These are phyloP conservation scores for Aurelia coerulea DNA, from an alignment of 30 jellyfish, hydroid and myxozoan species.

Conservation along the genomic window DNA sequence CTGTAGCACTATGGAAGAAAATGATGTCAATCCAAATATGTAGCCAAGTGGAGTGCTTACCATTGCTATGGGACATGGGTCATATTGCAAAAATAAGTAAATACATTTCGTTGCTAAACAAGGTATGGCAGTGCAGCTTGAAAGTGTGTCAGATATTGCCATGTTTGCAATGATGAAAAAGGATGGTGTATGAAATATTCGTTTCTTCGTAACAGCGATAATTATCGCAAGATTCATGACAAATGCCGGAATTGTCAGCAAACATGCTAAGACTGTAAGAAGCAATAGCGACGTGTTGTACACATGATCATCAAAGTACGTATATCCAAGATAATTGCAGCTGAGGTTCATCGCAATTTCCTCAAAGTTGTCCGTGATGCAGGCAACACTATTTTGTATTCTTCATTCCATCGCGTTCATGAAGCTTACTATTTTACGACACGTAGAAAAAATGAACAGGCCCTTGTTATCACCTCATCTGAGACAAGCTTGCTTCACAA, in stretches of 20 bases:
- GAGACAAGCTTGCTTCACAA: too few relatives aligned
- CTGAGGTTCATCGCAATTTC: too few relatives aligned
- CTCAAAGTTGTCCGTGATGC: too few relatives aligned
- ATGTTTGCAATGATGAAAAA: conserved; percentile 6
- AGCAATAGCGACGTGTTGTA: not conserved
- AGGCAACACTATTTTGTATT: too few relatives aligned
- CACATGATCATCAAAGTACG: too few relatives aligned
- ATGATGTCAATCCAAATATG: not conserved
- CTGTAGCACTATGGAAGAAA: not conserved
- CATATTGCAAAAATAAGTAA: not conserved
- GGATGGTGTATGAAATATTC: conserved; percentile 9
- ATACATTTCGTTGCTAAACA: not conserved
- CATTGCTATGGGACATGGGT: not conserved
- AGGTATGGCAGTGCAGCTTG: not conserved
- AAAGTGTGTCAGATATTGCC: conserved; percentile 1
- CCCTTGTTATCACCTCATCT: too few relatives aligned
- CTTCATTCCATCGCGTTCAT: too few relatives aligned
- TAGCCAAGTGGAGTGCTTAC: not conserved
- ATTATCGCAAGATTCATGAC: not conserved
- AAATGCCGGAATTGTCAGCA: not conserved
- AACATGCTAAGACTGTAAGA: not conserved
- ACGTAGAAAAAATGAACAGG: too few relatives aligned
- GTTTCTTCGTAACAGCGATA: not conserved
- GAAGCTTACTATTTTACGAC: too few relatives aligned
- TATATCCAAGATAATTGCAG: too few relatives aligned